Percentiles rank a stretch among this genome's conserved stretches.
phyloP scores from a whole-genome alignment of 2,888 invertebrate species.

The Sesia bembeciformis region DNA sequence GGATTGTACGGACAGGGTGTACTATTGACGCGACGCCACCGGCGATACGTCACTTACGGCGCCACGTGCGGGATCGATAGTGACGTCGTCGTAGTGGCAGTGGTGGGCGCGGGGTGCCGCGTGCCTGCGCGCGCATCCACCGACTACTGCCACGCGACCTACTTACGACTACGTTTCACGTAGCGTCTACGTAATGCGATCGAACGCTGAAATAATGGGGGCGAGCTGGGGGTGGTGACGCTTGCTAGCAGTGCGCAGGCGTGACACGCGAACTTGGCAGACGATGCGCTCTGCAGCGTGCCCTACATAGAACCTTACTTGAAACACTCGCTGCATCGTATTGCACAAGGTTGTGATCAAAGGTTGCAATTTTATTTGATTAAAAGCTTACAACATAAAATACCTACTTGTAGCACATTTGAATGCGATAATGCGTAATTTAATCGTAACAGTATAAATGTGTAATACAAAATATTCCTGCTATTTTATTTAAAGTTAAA shows the following conservation, averaged over 20 bases:
- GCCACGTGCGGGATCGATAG: slow-evolving; percentile 72
- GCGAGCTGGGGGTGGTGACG: slow-evolving; percentile 15
- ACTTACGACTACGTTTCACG: slow-evolving; percentile 69
- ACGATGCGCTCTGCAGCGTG: slow-evolving; percentile 29
- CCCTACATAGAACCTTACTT: slow-evolving; percentile 22
- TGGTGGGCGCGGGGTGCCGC: slow-evolving; percentile 13
- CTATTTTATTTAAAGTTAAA: no score
- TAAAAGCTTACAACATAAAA: no score
- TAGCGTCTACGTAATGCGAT: slow-evolving; percentile 64
- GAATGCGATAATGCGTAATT: no score
- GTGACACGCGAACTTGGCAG: slow-evolving; percentile 23
- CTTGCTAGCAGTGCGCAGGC: slow-evolving; percentile 29
- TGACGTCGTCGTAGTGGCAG: slow-evolving; percentile 52
- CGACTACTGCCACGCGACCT: slow-evolving; percentile 40
- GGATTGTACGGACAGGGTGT: slow-evolving; percentile 31
- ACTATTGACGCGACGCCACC: slow-evolving; percentile 44
- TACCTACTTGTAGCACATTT: no score
- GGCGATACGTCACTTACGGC: slow-evolving; percentile 67
- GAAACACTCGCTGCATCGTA: slow-evolving; percentile 21
- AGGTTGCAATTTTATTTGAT: no score
- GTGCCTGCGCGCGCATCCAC: slow-evolving; percentile 51
- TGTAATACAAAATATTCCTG: no score
- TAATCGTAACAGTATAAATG: no score
- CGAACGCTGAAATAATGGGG: slow-evolving; percentile 37
- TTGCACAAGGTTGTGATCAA: slow-evolving; percentile 14